Conservation (phyloP, 2,888 invertebrate genomes). For the Perizoma affinitatum region DNA sequence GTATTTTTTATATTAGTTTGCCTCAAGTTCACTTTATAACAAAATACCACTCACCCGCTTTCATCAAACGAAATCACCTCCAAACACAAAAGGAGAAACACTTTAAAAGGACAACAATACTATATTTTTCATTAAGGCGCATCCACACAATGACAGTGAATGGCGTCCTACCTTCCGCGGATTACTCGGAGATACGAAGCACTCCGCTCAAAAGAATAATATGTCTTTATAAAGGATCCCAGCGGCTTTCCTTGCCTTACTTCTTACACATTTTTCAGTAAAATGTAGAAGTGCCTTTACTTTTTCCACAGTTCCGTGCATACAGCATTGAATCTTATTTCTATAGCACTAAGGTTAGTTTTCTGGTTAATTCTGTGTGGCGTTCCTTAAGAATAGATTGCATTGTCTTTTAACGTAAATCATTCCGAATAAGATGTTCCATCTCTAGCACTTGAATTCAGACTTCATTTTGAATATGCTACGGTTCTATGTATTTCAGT, state of each 20-base stretch:
- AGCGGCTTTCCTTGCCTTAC: conserved; percentile 77
- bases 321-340: conserved; percentile 46
- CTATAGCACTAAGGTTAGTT: conserved; percentile 31
- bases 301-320: conserved; percentile 42
- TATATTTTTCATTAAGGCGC: conserved; percentile 79
- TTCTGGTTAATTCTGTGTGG: conserved; percentile 23
- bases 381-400: conserved; percentile 70
- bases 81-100: conserved; percentile 49
- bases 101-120: conserved; percentile 66
- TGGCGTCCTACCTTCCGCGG: conserved; percentile 72
- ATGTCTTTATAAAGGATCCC: conserved; percentile 81
- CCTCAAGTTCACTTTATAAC: conserved; percentile 13
- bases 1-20: no score
- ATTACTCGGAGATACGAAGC: conserved; percentile 73
- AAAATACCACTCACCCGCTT: conserved; percentile 25
- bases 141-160: conserved; percentile 74
- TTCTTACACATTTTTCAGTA: conserved; percentile 79
- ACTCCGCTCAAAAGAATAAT: conserved; percentile 81
- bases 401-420: conserved; percentile 79
- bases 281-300: conserved; percentile 76
- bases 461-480: conserved; percentile 41
- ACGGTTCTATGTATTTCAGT: conserved; percentile 21
- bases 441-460: conserved; percentile 43
- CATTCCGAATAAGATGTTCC: conserved; percentile 66
- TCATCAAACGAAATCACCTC: conserved; percentile 34